Base-by-base conservation (phyloP, 2,888 invertebrate species). In the Dynastes hyllus region DNA sequence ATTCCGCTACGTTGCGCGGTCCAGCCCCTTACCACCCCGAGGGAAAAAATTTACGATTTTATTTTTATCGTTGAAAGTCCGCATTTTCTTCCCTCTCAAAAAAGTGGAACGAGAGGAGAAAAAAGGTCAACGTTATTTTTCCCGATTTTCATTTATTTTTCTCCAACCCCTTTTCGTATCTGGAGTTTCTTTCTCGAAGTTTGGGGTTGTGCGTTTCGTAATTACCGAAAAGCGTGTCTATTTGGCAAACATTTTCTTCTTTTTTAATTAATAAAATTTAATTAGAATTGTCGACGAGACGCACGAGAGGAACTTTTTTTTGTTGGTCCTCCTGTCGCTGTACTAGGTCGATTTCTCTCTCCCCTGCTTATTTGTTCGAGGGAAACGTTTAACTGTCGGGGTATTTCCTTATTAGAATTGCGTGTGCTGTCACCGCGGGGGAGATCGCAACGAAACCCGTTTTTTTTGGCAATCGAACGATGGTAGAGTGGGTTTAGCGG, bases 371-470 rank as follows among this genome's bases (percentile, higher is more conserved):
- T 83, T 80, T 71, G 80, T 78, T 77, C 76, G 40, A 22, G 78
- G 81, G 69, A 50, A 81, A 81, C 83, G 78, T 81, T 83, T 82
- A 82, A 80, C 82, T 80, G 79, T 80, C 71, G 78, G 83, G 82
- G 79, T 81, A 82, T 82, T 83, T 83, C 82, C 83, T 83, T 82
- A 83, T 83, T 83, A 82, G 80, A 82, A 83, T 81, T 75, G 83
- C 82, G 69, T 27, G 81, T 82, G 81, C 81, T 79, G 78, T 76
- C 78, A 79, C 78, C 71, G 78, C 76, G 77, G 61, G 67, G 58
- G 69, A 50, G 50, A 6, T 22, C 66, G 13, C 27, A 58, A 67
- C 53, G 32, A 66, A 66, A 53, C 51, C 16, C 13, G n/a, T 16
- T 53, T 53, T 53, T 53, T 22, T 22, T 16, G 55, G 55, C 55